Evolutionary conservation across 92 coral and sea anemone genomes (phyloP).

Genomic region (Isaurus tuberculatus): DNA sequence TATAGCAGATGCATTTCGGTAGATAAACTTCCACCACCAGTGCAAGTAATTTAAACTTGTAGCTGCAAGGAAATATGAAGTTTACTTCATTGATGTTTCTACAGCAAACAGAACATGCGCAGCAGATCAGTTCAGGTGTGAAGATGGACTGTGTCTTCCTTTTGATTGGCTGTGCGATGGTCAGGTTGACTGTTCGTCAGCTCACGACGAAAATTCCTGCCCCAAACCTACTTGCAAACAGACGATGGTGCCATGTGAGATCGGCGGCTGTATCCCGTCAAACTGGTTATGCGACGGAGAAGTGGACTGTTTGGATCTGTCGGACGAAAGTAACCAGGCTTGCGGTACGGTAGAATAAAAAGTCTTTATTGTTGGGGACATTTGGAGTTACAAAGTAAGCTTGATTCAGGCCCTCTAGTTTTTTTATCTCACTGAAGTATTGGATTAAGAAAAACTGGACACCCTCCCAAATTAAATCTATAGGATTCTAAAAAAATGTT

Average conservation of each 20-base stretch:
- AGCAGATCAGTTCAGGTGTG: slow-evolving; percentile 11
- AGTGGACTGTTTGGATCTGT: slow-evolving; percentile 20
- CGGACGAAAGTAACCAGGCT: slow-evolving; percentile 33
- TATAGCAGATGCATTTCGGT: too few species aligned
- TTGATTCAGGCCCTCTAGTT: too few species aligned
- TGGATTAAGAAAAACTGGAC: too few species aligned
- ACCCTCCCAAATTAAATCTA: too few species aligned
- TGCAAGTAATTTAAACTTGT: too few species aligned
- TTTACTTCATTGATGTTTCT: too few species aligned
- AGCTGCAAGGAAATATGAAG: too few species aligned
- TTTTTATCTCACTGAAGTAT: too few species aligned
- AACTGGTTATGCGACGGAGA: slow-evolving; percentile 40
- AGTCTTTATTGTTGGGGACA: not conserved
- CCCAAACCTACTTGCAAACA: slow-evolving; percentile 12
- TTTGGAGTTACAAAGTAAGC: too few species aligned
- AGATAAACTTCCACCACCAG: too few species aligned
- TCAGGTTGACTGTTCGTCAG: slow-evolving; percentile 12
- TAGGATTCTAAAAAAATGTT: too few species aligned
- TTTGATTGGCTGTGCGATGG: slow-evolving; percentile 31
- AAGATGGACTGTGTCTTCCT: slow-evolving; percentile 7
- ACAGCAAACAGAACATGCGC: not conserved
- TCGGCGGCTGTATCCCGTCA: slow-evolving; percentile 27
- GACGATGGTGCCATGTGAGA: slow-evolving; percentile 28
- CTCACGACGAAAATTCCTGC: slow-evolving; percentile 27
- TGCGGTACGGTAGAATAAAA: slow-evolving; percentile 20